Conservation (phyloP, 2,797 vertebrate genomes). For the Gadopsis bispinosus region DNA sequence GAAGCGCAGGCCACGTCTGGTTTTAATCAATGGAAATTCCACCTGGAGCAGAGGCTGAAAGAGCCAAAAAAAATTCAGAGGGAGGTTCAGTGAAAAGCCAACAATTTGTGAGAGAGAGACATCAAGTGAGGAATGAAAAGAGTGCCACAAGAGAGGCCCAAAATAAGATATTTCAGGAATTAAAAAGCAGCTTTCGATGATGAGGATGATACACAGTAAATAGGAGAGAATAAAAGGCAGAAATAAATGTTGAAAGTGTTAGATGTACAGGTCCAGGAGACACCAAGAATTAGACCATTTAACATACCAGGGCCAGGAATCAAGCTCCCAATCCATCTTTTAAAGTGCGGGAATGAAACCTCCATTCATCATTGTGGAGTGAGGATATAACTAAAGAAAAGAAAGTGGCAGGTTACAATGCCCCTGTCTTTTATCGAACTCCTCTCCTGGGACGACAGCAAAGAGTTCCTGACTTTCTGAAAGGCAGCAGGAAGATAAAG, state of each 20-base stretch:
- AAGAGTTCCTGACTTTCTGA: conserved; percentile 52
- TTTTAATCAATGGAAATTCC: conserved; percentile 83
- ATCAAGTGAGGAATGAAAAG: conserved; percentile 77
- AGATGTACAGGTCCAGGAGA: conserved; percentile 57
- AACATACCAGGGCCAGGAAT: conserved; percentile 61
- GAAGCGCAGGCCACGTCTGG: conserved; percentile 67
- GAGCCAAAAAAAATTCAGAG: conserved; percentile 14
- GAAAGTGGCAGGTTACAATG: conserved; percentile 57
- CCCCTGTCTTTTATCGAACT: conserved; percentile 47
- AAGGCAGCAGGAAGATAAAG: conserved; percentile 42
- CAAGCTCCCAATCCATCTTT: conserved; percentile 76
- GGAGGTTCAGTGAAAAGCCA: conserved; percentile 62
- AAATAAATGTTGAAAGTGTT: conserved; percentile 77
- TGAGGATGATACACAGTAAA: conserved; percentile 55
- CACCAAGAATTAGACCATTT: conserved; percentile 68
- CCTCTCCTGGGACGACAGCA: conserved; percentile 48
- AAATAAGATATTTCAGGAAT: conserved; percentile 39
- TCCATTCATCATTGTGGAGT: conserved; percentile 62
- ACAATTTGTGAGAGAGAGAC: conserved; percentile 72
- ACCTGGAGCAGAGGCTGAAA: conserved; percentile 71
- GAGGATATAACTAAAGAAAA: conserved; percentile 51
- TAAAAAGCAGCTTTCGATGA: conserved; percentile 40
- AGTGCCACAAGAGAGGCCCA: background rate
- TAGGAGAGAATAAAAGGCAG: conserved; percentile 54
- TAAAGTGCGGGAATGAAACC: conserved; percentile 74